phyloP scores from a whole-genome alignment of 1,140 invertebrate genomes.

The Drosophila miranda region DNA sequence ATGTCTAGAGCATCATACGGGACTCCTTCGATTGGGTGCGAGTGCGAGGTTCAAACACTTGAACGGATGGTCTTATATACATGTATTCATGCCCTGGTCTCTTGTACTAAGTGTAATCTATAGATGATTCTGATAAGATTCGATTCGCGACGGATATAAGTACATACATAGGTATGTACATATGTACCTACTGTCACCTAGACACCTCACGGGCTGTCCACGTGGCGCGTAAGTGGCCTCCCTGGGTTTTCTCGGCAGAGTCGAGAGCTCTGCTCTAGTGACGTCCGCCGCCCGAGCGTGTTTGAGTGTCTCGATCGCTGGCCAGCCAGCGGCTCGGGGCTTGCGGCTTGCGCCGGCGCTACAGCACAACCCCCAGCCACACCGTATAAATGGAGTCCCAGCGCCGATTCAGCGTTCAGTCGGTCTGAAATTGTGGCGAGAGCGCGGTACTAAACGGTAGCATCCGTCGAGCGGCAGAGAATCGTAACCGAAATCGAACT shows the following conservation, averaged over 20 bases:
- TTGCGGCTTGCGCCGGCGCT: slow-evolving; percentile 20
- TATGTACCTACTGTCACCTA: slow-evolving; percentile 1
- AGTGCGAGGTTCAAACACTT: slow-evolving; percentile 31
- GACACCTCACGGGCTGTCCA: slow-evolving; percentile 46
- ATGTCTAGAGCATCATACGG: slow-evolving; percentile 45
- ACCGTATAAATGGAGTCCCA: slow-evolving; percentile 69
- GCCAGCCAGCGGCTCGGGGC: slow-evolving; percentile 18
- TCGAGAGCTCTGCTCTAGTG: slow-evolving; percentile 21
- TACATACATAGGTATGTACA: too few species aligned
- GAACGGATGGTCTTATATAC: slow-evolving; percentile 6
- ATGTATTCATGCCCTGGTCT: background rate
- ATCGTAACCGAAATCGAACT: slow-evolving; percentile 18
- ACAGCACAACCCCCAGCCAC: background rate
- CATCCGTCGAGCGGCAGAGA: slow-evolving; percentile 8
- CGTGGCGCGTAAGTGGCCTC: slow-evolving; percentile 47
- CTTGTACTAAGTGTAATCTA: slow-evolving; percentile 42
- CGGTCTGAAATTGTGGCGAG: slow-evolving; percentile 54
- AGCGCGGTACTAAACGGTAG: slow-evolving; percentile 9
- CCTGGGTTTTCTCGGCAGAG: slow-evolving; percentile 34
- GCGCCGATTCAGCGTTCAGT: slow-evolving; percentile 67
- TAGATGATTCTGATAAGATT: slow-evolving; percentile 67
- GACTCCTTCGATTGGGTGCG: slow-evolving; percentile 35
- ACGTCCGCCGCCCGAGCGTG: slow-evolving; percentile 37
- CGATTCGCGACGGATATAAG: slow-evolving; percentile 33
- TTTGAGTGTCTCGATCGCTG: slow-evolving; percentile 50